Base-by-base conservation (phyloP, 2,113 vertebrate genomes). In the Ptilonorhynchus violaceus region DNA sequence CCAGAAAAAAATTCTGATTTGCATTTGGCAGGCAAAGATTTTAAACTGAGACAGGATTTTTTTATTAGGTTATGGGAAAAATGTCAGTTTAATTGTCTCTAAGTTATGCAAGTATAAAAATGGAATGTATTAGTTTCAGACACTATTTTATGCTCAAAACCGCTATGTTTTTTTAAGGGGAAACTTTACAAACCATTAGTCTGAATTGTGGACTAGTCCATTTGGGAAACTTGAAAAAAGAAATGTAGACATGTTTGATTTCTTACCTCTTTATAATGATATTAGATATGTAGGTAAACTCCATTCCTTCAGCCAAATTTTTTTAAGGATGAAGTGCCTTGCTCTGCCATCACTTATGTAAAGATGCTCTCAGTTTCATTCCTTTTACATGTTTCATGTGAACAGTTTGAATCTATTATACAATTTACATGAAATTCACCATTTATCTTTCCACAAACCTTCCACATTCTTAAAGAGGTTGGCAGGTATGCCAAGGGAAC, bases 41-140 rank as follows among this genome's bases (percentile, higher is more conserved):
- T 72, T 96, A 89, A 85, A 31, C 22, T 7, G 3, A 50, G 75
- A 85, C 76, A 63, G 17, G 30, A 37, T 59, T 88, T 96, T 90
- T 93, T 91, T 97, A 92, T 76, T 95, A 91, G 81, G 39, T 76
- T 92, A 39, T 42, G 59, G 28, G 67, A 50, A 90, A 91, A 90
- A 95, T 68, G 53, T 88, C 78, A 73, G 63, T 95, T 96, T 87
- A 95, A 93, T 95, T 96, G 85, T 90, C 78, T 93, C 77, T 85
- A 76, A 89, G 69, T 75, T 87, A 92, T 89, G 82, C 67, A 82
- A 93, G 80, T 50, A 79, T 88, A 94, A 70, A 90, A 96, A 85
- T 24, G 41, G 69, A 97, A 93, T 88, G 69, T 81, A 82, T 92
- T 75, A 19, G 55, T 78, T 96, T 96, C 75, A 88, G 85, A 76